Conservation (phyloP, 2,888 invertebrate genomes). For the Tanypteryx hageni region DNA sequence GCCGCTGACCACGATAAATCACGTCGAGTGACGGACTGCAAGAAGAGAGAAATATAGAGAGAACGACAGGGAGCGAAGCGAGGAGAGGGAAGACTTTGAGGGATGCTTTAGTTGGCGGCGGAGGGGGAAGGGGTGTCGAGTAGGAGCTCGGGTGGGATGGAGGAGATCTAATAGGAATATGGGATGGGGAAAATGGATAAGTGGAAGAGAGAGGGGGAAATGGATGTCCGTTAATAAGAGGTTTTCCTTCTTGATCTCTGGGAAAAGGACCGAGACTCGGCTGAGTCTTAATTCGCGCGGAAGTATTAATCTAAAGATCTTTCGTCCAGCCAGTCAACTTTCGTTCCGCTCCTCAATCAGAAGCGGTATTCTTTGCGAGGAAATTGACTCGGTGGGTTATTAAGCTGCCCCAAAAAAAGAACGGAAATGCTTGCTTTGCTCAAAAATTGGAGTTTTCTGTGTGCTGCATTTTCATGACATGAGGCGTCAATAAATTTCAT, state of each 20-base stretch:
- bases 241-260: background rate
- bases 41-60: background rate
- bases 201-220: background rate
- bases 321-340: no score
- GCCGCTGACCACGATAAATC: constrained; percentile 57
- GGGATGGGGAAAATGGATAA: background rate
- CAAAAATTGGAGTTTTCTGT: no score
- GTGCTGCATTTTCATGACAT: no score
- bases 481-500: no score
- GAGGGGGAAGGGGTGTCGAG: background rate
- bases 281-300: no score
- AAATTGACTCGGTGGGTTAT: background rate
- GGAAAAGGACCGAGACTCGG: no score
- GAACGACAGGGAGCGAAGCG: background rate
- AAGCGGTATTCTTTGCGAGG: background rate
- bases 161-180: background rate
- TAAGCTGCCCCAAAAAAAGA: background rate
- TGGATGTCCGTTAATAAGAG: background rate
- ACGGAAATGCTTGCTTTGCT: background rate
- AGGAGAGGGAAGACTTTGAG: background rate
- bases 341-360: no score
- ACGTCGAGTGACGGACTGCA: background rate
- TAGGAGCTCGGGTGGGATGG: background rate
- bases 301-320: no score
- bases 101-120: background rate